phyloP scores from a whole-genome alignment of 2,888 invertebrate species.

The Drosophila borealis region DNA sequence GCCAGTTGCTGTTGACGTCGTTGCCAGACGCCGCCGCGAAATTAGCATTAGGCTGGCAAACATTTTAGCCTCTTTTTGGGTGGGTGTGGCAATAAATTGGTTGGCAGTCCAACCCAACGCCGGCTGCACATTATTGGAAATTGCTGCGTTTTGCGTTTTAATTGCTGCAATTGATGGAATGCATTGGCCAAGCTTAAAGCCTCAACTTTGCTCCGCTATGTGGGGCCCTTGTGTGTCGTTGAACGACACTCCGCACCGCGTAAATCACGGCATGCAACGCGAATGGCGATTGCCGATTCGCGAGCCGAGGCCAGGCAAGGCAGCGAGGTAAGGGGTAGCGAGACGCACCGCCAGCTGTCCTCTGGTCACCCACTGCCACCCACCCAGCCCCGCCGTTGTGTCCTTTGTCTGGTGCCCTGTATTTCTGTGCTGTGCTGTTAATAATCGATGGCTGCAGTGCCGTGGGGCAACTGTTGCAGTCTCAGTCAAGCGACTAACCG shows the following conservation, averaged over 20 bases:
- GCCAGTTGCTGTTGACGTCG: constrained; percentile 33
- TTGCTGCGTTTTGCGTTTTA: constrained; percentile 66
- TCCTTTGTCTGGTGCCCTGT: constrained; percentile 6
- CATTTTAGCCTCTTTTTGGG: constrained; percentile 38
- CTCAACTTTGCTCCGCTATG: constrained; percentile 19
- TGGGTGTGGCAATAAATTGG: constrained; percentile 34
- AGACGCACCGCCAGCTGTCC: not conserved
- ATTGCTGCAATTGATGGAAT: constrained; percentile 67
- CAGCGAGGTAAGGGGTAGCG: too few species aligned
- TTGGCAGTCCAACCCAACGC: constrained; percentile 15
- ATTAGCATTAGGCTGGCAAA: constrained; percentile 68
- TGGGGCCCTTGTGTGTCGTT: constrained; percentile 20
- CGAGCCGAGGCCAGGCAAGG: too few species aligned
- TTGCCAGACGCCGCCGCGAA: constrained; percentile 56
- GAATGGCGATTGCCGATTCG: too few species aligned
- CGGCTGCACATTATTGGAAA: constrained; percentile 70
- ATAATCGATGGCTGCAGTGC: constrained; percentile 69
- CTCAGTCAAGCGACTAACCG: constrained; percentile 4
- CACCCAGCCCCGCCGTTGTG: not conserved
- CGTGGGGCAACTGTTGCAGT: constrained; percentile 54
- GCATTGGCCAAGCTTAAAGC: constrained; percentile 44
- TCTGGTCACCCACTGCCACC: not conserved
- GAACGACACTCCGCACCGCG: constrained; percentile 14
- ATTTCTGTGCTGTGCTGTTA: constrained; percentile 39
- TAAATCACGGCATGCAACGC: constrained; percentile 36